phyloP scores from a whole-genome alignment of 2,113 vertebrate species.

The Periophthalmus modestus region DNA sequence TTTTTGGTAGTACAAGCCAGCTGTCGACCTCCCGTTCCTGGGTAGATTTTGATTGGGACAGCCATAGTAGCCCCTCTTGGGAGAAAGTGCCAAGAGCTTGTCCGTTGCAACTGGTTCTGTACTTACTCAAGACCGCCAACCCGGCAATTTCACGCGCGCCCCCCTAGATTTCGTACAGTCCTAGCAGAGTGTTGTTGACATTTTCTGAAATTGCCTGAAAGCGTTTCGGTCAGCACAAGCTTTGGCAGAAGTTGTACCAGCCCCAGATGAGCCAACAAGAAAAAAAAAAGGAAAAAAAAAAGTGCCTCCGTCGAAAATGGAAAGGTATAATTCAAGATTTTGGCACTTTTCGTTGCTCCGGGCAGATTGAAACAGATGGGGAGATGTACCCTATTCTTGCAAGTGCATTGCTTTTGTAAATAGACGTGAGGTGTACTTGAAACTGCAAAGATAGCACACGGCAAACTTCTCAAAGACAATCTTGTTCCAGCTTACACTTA shows the following conservation, averaged over 20 bases:
- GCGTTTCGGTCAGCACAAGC: slow-evolving; percentile 36
- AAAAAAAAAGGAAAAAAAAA: background rate
- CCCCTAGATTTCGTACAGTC: slow-evolving; percentile 5
- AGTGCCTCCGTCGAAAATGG: background rate
- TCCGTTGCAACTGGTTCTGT: slow-evolving; percentile 53
- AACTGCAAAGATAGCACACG: background rate
- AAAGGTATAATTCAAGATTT: slow-evolving; percentile 6
- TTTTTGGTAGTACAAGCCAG: slow-evolving; percentile 18
- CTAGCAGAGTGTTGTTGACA: slow-evolving; percentile 53
- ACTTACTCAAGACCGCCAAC: slow-evolving; percentile 31
- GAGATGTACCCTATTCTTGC: background rate
- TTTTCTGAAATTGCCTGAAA: slow-evolving; percentile 64
- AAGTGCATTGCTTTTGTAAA: slow-evolving; percentile 6
- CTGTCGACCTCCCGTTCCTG: slow-evolving; percentile 25
- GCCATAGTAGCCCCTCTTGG: slow-evolving; percentile 40
- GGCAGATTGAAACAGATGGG: slow-evolving; percentile 8
- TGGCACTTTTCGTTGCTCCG: slow-evolving; percentile 3
- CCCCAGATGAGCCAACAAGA: slow-evolving; percentile 5
- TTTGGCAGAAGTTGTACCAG: slow-evolving; percentile 12
- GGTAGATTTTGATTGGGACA: slow-evolving; percentile 39
- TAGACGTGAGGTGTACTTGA: background rate
- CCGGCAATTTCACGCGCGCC: background rate
- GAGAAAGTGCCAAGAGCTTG: slow-evolving; percentile 56
- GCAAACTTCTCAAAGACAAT: background rate
- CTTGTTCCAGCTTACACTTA: background rate